Percentiles rank a stretch among this genome's conserved stretches.
Conservation (phyloP, 2,888 invertebrate genomes). For the Drosophila ezoana region DNA sequence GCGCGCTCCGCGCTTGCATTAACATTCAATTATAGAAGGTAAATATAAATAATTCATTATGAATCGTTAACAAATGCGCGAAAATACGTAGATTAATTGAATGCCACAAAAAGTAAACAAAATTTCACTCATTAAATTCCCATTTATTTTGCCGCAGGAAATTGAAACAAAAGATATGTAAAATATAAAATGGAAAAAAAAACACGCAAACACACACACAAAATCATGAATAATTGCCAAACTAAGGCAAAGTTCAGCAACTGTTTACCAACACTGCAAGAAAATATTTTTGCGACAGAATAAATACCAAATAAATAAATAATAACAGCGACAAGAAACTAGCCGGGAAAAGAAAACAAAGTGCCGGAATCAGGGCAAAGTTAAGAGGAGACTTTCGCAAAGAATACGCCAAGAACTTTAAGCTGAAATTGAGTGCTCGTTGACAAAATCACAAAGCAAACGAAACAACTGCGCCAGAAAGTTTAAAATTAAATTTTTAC, state of each 20-base stretch:
- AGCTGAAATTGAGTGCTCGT: constrained; percentile 54
- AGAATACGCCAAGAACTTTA: constrained; percentile 38
- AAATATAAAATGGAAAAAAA: neutral
- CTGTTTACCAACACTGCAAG: constrained; percentile 49
- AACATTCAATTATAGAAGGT: constrained; percentile 8
- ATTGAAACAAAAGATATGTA: constrained; percentile 24
- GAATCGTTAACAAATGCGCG: constrained; percentile 21
- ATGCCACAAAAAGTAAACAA: constrained; percentile 15
- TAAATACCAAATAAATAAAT: constrained; percentile 54
- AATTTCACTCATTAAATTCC: constrained; percentile 30
- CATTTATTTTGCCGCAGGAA: constrained; percentile 15
- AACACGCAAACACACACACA: neutral
- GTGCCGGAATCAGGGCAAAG: neutral
- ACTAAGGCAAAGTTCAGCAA: constrained; percentile 35
- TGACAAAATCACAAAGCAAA: constrained; percentile 54
- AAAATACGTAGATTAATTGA: constrained; percentile 36
- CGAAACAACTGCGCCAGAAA: constrained; percentile 30
- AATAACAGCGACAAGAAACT: constrained; percentile 31
- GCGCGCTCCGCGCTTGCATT: constrained; percentile 32
- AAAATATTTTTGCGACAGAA: constrained; percentile 49
- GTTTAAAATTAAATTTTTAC: constrained; percentile 45
- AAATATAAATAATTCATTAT: constrained; percentile 11
- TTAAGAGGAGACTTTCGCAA: constrained; percentile 1
- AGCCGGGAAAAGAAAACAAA: constrained; percentile 7
- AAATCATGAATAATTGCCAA: constrained; percentile 43